A percentile compares a stretch with the other conserved stretches of the same genome.
Evolutionary conservation across 2,888 invertebrate genomes (phyloP).

Genomic region (Mesorhabditis sp.): DNA sequence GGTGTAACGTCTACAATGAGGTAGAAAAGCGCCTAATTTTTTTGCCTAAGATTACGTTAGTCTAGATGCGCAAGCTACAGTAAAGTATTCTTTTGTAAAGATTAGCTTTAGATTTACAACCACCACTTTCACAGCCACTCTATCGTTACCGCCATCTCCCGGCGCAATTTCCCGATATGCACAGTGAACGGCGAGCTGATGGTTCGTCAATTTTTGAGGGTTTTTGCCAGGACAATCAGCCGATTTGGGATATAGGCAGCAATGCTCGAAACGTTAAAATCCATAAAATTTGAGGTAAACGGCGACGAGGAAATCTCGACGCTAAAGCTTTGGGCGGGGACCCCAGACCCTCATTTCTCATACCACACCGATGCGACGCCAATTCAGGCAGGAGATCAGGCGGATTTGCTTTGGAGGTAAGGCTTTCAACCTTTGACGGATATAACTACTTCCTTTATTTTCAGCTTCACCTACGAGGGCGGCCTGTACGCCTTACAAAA

Average conservation of each 20-base stretch:
- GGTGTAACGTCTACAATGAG: conserved; percentile 4
- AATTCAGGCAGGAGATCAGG: background rate
- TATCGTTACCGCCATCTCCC: background rate
- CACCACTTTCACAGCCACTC: conserved; percentile 3
- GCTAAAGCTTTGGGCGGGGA: background rate
- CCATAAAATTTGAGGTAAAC: background rate
- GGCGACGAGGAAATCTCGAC: background rate
- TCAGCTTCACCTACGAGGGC: conserved; percentile 4
- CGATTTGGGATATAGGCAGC: background rate
- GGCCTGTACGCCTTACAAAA: conserved; percentile 1
- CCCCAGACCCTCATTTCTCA: background rate
- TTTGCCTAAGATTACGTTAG: background rate
- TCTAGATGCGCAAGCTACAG: background rate
- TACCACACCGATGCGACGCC: conserved; percentile 3
- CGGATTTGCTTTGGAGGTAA: conserved; percentile 2
- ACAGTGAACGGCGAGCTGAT: background rate
- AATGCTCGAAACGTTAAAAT: background rate
- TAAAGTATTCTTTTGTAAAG: background rate
- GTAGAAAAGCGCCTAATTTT: background rate
- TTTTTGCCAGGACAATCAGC: background rate
- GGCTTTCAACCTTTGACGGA: background rate
- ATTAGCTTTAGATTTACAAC: background rate
- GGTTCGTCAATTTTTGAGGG: background rate
- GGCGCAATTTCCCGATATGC: background rate
- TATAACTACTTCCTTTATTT: background rate